These are phyloP conservation scores for Sceloporus tristichus DNA, from an alignment of 2,113 vertebrate species.

Conservation along the genomic window DNA sequence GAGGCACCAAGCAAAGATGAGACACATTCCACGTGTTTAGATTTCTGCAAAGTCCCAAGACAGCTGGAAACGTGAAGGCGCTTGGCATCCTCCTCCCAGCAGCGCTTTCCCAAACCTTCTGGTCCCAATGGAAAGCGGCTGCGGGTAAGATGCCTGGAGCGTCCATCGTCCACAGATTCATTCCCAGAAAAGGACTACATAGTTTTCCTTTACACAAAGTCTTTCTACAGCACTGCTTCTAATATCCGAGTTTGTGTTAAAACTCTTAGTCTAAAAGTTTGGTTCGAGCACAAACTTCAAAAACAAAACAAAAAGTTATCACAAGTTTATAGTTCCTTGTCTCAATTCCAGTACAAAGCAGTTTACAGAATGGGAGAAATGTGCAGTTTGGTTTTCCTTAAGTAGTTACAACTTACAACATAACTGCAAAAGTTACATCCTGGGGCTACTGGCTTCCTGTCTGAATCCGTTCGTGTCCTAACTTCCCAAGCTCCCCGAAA, in stretches of 20 bases:
- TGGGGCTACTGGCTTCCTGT: too few relatives aligned
- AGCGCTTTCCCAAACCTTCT: fast-evolving
- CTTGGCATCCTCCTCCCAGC: fast-evolving
- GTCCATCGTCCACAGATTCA: slow-evolving; percentile 36
- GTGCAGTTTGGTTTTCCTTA: slow-evolving; percentile 65
- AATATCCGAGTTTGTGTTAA: slow-evolving; percentile 70
- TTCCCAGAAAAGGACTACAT: slow-evolving; percentile 62
- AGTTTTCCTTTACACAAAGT: slow-evolving; percentile 62
- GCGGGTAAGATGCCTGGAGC: slow-evolving; percentile 45
- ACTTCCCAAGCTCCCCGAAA: too few relatives aligned
- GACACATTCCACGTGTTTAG: fast-evolving
- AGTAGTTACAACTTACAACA: slow-evolving; percentile 50
- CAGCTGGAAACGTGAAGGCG: fast-evolving
- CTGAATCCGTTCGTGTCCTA: too few relatives aligned
- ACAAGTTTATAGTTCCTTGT: slow-evolving; percentile 61
- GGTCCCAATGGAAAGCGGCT: slow-evolving; percentile 33
- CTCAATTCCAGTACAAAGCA: slow-evolving; percentile 56
- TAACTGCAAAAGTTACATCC: too few relatives aligned
- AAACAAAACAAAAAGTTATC: background rate
- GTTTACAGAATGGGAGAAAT: slow-evolving; percentile 50
- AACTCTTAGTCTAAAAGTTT: slow-evolving; percentile 76
- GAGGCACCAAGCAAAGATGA: slow-evolving; percentile 5
- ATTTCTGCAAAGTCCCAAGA: fast-evolving
- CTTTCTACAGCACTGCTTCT: slow-evolving; percentile 66
- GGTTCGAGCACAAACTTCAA: slow-evolving; percentile 55